Evolutionary conservation across 2,797 vertebrate species (phyloP), one percentile per base, ranked within the genome.

Genomic region (Sebastes kiyomatsui): DNA sequence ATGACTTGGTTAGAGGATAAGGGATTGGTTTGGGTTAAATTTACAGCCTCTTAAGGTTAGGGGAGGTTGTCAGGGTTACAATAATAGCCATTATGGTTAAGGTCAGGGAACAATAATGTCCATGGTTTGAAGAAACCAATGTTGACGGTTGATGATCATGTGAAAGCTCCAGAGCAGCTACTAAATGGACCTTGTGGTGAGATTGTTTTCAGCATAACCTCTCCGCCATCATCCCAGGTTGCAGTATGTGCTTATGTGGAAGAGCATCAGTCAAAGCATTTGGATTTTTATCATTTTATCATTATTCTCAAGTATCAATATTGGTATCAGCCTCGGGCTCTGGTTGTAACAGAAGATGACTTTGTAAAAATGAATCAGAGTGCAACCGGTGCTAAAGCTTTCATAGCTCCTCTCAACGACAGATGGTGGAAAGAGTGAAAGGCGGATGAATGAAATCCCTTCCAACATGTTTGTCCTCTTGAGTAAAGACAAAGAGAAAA

Each of bases 401-500:
- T 69, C 68, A 55, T 7, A 52, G 32, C 14, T 67, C 54, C 55
- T 62, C 52, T 23, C 22, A 11, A 2, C 18, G 35, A 74, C 77
- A 86, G 83, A 83, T 85, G 83, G 75, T 14, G 33, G 14, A n/a
- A 38, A 27, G 30, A 79, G 54, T 22, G 46, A 75, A 77, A 62
- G 22, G 55, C 22, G 11, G 13, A 62, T 2, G 66, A 35, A 56
- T 35, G 52, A 58, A 59, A 59, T 60, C 14, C 25, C 18, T 12
- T 38, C 18, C 27, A 23, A n/a, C 56, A 27, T 73, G 70, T 83
- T 75, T 81, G 58, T 77, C 55, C 71, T 83, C 52, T 38, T 11
- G 72, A 76, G 70, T 28, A 65, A 77, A 84, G 52, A 81, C 61
- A 82, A 68, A 67, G 46, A 72, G 23, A 76, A 84, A 77, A 62